Evolutionary conservation across 2,888 invertebrate genomes (phyloP), one percentile per base, ranked within the genome.

Genomic region (Sisyra terminalis): DNA sequence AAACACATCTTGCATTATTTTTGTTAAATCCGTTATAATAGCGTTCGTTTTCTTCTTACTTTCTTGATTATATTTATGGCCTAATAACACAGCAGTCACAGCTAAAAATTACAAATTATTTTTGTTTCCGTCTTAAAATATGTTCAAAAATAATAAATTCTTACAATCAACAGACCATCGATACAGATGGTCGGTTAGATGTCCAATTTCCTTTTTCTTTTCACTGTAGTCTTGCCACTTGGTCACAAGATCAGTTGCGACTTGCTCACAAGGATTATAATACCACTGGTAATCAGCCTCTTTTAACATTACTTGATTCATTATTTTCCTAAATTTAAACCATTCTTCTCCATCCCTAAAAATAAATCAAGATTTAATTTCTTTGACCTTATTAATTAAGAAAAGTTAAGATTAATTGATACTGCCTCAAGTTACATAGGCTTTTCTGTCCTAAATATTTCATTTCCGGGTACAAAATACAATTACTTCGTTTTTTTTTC

Each of bases 141-240:
- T 40, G 35, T 24, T 35, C 29, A 37, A 36, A 14, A 24, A n/a
- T n/a, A 29, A 8, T 29, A 11, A 14, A 40, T 34, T 59, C 65
- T 55, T 64, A 84, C 85, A 78, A 54, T 86, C 77, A 46, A 82
- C 75, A 1, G 88, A 84, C 70, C 85, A 78, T 51, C 70, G 71
- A 57, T 89, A 89, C 29, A 89, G 66, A 49, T 78, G 71, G 3
- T 64, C 60, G 56, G 87, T 82, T 44, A 87, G 61, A 53, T 24
- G 24, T 3, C 24, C 24, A 7, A 24, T 79, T 59, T 0, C 67
- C 61, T 35, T 75, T 54, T 9, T 53, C 46, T 17, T 48, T 40
- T 43, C 54, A 52, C 13, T 48, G n/a, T 30, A 58, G 52, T 17
- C 49, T 46, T 48, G 61, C 50, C 66, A 59, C 49, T 63, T 54